Conservation (phyloP, 2,797 vertebrate species). For the Spea hammondii region DNA sequence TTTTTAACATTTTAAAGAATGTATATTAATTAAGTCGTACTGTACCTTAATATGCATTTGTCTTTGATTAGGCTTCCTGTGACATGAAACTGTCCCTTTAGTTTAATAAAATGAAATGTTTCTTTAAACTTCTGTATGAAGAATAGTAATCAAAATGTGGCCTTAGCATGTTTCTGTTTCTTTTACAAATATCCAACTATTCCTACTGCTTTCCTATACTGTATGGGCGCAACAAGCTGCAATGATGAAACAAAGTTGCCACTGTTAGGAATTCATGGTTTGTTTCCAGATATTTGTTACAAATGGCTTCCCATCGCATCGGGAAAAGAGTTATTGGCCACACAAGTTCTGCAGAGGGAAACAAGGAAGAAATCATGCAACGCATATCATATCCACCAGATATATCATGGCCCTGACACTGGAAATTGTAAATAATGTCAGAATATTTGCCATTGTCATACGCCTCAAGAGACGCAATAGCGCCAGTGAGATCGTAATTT, state of each 20-base stretch:
- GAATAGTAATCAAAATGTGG: no score
- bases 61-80: no score
- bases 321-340: background rate
- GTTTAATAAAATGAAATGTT: no score
- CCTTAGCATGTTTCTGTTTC: no score
- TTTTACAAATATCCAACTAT: no score
- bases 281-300: background rate
- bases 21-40: no score
- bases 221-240: background rate
- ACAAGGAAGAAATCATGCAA: slow-evolving; percentile 1
- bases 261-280: background rate
- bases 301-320: background rate
- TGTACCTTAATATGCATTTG: no score
- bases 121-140: no score
- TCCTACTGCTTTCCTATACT: no score
- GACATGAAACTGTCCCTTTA: no score
- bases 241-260: background rate
- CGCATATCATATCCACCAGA: slow-evolving; percentile 17
- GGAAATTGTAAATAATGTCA: slow-evolving; percentile 15
- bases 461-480: slow-evolving; percentile 26
- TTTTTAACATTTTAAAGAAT: no score
- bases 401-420: slow-evolving; percentile 7
- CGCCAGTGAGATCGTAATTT: slow-evolving; percentile 28
- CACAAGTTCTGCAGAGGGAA: background rate
- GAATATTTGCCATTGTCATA: slow-evolving; percentile 32